Percentiles rank a stretch among this genome's conserved stretches.
These are phyloP conservation scores for Parazoanthus darwini DNA, from an alignment of 92 coral and sea anemone genomes.

Conservation along the genomic window DNA sequence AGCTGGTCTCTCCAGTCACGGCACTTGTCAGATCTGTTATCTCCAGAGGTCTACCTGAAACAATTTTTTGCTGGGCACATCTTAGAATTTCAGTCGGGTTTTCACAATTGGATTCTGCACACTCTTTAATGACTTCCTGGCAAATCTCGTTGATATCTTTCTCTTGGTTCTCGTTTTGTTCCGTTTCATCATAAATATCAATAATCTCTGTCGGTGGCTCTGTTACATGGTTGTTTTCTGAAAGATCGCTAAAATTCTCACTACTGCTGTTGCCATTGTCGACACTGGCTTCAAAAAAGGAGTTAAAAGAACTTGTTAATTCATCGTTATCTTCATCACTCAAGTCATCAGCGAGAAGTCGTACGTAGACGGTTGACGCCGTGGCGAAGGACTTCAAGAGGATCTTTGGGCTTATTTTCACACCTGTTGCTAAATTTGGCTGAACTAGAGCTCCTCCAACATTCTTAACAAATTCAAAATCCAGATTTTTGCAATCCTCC, in stretches of 20 bases:
- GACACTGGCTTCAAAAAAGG: not conserved
- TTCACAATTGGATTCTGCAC: conserved; percentile 19
- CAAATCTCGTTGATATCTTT: conserved; percentile 38
- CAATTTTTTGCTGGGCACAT: conserved; percentile 49
- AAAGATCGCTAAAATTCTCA: not conserved
- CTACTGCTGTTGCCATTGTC: not conserved
- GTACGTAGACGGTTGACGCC: conserved; percentile 39
- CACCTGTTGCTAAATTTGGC: conserved; percentile 48
- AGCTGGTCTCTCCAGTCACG: conserved; percentile 46
- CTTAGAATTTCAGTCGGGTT: conserved; percentile 49
- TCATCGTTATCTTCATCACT: conserved; percentile 27
- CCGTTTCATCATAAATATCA: conserved; percentile 4
- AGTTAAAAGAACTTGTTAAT: conserved; percentile 18
- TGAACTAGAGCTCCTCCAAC: conserved; percentile 30
- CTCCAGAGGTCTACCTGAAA: conserved; percentile 61
- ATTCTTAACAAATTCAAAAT: conserved; percentile 53
- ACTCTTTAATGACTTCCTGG: conserved; percentile 40
- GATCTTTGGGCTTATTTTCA: conserved; percentile 43
- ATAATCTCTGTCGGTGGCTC: conserved; percentile 24
- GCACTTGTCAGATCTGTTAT: conserved; percentile 48
- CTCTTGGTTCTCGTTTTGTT: not conserved
- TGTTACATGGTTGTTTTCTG: not conserved
- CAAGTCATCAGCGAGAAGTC: conserved; percentile 43
- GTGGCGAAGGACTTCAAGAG: conserved; percentile 46
- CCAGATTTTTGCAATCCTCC: conserved; percentile 53